Evolutionary conservation across 2,888 invertebrate species (phyloP).

Genomic region (Tetragnatha montana): DNA sequence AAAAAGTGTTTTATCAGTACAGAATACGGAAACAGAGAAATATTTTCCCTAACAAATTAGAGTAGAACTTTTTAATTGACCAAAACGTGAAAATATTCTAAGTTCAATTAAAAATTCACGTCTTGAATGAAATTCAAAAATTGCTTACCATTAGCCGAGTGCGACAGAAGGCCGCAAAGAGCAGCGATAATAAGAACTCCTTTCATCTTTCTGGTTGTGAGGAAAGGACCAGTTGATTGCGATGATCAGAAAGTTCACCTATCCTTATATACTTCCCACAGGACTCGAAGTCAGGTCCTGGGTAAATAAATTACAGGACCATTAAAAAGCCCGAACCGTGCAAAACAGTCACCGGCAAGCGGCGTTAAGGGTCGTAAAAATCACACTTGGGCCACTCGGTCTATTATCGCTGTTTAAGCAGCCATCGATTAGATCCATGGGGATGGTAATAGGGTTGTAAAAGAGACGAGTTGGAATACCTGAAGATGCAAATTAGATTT

Average conservation of each 20-base stretch:
- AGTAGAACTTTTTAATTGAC: too few species aligned
- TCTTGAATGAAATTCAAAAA: background rate
- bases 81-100: too few species aligned
- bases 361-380: background rate
- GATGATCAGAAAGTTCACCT: background rate
- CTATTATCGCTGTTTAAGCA: background rate
- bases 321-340: background rate
- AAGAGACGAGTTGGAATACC: background rate
- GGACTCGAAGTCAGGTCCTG: background rate
- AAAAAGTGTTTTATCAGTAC: too few species aligned
- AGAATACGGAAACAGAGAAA: too few species aligned
- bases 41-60: too few species aligned
- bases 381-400: background rate
- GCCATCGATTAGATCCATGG: background rate
- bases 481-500: background rate
- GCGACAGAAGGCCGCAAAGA: background rate
- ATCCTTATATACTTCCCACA: background rate
- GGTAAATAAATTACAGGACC: background rate
- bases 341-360: background rate
- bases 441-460: background rate
- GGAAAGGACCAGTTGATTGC: background rate
- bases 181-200: background rate
- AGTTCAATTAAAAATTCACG: too few species aligned
- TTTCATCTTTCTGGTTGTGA: background rate
- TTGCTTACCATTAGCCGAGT: background rate